These are phyloP conservation scores for Busseola fusca DNA, from an alignment of 2,888 invertebrate species.

Conservation along the genomic window DNA sequence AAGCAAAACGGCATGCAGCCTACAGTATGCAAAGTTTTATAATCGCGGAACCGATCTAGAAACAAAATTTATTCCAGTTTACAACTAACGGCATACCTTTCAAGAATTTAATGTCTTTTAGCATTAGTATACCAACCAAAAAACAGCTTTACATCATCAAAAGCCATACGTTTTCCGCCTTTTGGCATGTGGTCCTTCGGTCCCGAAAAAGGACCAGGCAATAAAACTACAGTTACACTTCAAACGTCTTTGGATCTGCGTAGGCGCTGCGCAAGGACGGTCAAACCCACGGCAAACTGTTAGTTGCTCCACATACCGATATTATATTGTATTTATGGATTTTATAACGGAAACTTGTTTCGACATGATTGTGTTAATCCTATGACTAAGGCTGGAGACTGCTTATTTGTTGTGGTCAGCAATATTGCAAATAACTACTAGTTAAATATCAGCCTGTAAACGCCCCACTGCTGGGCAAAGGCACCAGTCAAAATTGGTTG, in stretches of 20 bases:
- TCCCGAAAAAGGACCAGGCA: slow-evolving; percentile 28
- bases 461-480: not conserved
- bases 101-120: not conserved
- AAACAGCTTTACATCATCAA: not conserved
- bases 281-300: slow-evolving; percentile 58
- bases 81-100: not conserved
- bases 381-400: slow-evolving; percentile 26
- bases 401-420: not conserved
- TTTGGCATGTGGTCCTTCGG: slow-evolving; percentile 10
- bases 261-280: slow-evolving; percentile 66
- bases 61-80: not conserved
- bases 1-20: not conserved
- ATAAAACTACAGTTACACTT: slow-evolving; percentile 48
- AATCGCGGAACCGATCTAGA: not conserved
- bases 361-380: slow-evolving; percentile 24
- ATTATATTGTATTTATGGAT: slow-evolving; percentile 46
- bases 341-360: slow-evolving; percentile 51
- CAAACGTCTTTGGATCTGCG: slow-evolving; percentile 47
- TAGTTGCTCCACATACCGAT: slow-evolving; percentile 60
- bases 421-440: not conserved
- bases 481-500: too few relatives aligned
- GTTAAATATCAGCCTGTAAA: not conserved
- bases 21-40: not conserved
- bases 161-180: not conserved
- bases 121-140: not conserved